phyloP scores from a whole-genome alignment of 2,797 vertebrate species.

The Ateles fusciceps region DNA sequence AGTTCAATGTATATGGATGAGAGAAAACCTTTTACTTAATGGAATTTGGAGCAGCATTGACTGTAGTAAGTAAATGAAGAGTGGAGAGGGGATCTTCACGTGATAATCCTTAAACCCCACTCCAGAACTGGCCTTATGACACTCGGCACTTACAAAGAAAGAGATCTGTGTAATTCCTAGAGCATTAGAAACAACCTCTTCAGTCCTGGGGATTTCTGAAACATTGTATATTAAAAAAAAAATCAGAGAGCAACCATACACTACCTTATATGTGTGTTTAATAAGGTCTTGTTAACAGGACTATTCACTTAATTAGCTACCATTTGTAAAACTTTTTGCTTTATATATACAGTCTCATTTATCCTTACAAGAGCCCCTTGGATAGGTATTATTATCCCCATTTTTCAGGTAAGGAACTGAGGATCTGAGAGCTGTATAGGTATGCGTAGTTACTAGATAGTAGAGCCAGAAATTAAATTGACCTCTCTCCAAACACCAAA shows the following conservation, averaged over 20 bases:
- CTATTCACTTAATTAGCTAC: neutral
- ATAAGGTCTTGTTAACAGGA: neutral
- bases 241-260: neutral
- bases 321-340: neutral
- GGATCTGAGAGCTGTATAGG: too few relatives aligned
- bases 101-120: slow-evolving; percentile 66
- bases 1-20: slow-evolving; percentile 70
- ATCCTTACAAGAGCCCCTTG: neutral
- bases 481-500: neutral
- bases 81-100: slow-evolving; percentile 46
- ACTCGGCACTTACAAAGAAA: neutral
- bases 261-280: neutral
- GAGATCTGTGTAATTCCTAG: slow-evolving; percentile 60
- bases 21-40: slow-evolving; percentile 74
- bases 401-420: neutral
- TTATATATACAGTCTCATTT: neutral
- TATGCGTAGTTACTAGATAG: neutral
- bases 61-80: slow-evolving; percentile 61
- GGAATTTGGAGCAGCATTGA: slow-evolving; percentile 66
- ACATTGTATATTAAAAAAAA: neutral
- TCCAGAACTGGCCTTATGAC: slow-evolving; percentile 56
- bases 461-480: neutral
- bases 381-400: neutral
- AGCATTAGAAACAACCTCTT: slow-evolving; percentile 57
- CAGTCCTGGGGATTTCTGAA: slow-evolving; percentile 38